These are phyloP conservation scores for Daboia siamensis DNA, from an alignment of 2,113 vertebrate genomes.

Conservation along the genomic window DNA sequence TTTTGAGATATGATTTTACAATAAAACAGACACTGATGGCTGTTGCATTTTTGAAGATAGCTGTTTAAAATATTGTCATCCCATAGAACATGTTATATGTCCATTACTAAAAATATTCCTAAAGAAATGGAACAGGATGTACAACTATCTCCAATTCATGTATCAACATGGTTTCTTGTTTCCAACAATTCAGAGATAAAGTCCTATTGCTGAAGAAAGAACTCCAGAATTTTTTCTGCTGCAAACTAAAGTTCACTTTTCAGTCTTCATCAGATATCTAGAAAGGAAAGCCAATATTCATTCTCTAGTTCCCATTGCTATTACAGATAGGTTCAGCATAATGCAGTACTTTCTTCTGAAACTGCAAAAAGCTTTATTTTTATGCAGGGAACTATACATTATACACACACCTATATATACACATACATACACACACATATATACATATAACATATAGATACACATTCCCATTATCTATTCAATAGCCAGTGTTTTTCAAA, in stretches of 20 bases:
- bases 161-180: not conserved
- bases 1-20: not conserved
- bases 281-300: constrained; percentile 25
- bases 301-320: constrained; percentile 47
- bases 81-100: not conserved
- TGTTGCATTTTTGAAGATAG: not conserved
- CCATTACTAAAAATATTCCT: not conserved
- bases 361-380: constrained; percentile 25
- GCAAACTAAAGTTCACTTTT: not conserved
- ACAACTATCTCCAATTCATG: not conserved
- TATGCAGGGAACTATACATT: constrained; percentile 4
- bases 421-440: no score
- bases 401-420: no score
- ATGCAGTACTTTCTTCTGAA: constrained; percentile 40
- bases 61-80: not conserved
- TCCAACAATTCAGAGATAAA: not conserved
- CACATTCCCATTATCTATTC: not conserved
- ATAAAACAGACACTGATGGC: not conserved
- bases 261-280: not conserved
- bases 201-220: constrained; percentile 23
- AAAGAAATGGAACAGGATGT: not conserved
- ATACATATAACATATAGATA: no score
- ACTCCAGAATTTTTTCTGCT: constrained; percentile 15
- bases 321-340: constrained; percentile 49
- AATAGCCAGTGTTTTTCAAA: constrained; percentile 17